A percentile compares a stretch with the other conserved stretches of the same genome.
Evolutionary conservation across 2,797 vertebrate genomes (phyloP).

Genomic region (Mus spretus): DNA sequence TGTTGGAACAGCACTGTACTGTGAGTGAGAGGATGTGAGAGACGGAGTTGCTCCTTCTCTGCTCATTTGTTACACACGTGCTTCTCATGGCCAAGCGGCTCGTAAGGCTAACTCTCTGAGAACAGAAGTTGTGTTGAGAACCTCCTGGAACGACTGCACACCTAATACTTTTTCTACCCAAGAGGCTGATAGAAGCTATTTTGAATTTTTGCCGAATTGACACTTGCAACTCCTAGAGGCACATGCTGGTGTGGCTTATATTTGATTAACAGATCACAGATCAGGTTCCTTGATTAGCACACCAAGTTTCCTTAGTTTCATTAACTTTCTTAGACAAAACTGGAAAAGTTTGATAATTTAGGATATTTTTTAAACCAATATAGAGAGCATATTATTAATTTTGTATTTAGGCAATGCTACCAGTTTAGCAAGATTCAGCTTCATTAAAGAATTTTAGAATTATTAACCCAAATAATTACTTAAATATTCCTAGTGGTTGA

Average conservation of each 20-base stretch:
- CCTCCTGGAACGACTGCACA: not conserved
- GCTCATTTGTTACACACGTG: not conserved
- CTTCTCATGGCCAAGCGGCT: conserved; percentile 13
- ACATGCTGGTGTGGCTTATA: not conserved
- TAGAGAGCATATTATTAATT: conserved; percentile 43
- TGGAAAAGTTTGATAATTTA: not conserved
- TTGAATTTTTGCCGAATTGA: conserved; percentile 23
- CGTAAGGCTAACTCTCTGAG: conserved; percentile 11
- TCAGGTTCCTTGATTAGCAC: conserved; percentile 13
- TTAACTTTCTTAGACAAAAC: conserved; percentile 25
- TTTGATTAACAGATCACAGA: conserved; percentile 3
- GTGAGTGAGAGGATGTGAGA: not conserved
- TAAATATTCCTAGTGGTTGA: not conserved
- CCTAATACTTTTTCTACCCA: conserved; percentile 18
- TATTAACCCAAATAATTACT: conserved; percentile 14
- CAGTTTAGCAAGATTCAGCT: conserved; percentile 4
- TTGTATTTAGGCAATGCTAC: not conserved
- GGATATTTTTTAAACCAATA: not conserved
- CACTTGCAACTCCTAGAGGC: conserved; percentile 16
- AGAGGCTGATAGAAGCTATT: not conserved
- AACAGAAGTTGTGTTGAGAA: not conserved
- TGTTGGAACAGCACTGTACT: not conserved
- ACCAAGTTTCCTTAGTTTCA: conserved; percentile 18
- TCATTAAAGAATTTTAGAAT: not conserved
- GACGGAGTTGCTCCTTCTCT: not conserved